Evolutionary conservation across 2,113 vertebrate genomes (phyloP).

Genomic region (Syrmaticus mikado): DNA sequence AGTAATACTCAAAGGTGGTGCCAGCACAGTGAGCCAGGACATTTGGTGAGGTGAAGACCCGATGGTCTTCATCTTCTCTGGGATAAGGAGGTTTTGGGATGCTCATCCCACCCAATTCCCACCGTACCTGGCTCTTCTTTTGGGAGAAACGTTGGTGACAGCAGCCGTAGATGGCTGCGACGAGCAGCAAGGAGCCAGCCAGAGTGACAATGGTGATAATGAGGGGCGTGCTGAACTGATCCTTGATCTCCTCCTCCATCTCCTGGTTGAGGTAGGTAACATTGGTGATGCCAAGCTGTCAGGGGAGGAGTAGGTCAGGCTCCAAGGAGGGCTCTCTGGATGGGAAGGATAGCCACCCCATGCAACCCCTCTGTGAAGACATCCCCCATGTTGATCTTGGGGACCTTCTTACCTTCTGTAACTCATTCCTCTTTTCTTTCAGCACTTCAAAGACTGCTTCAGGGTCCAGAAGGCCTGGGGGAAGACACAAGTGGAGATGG

Average conservation of each 20-base stretch:
- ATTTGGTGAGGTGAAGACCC: rapidly evolving
- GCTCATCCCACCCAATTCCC: not conserved
- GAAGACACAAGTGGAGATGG: not conserved
- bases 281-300: conserved; percentile 67
- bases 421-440: conserved; percentile 57
- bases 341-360: not conserved
- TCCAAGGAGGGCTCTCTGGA: not conserved
- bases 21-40: not conserved
- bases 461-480: conserved; percentile 41
- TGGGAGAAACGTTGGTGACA: conserved; percentile 82
- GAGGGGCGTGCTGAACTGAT: conserved; percentile 78
- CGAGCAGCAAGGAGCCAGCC: conserved; percentile 77
- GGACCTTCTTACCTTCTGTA: conserved; percentile 60
- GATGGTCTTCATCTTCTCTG: not conserved
- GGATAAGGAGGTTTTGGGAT: not conserved
- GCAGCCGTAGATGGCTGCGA: conserved; percentile 78
- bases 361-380: not conserved
- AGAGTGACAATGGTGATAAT: conserved; percentile 83
- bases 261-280: conserved; percentile 16
- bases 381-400: rapidly evolving
- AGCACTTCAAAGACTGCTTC: conserved; percentile 43
- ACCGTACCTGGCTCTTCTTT: conserved; percentile 80
- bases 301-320: not conserved
- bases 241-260: conserved; percentile 40
- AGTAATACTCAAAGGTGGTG: rapidly evolving